Evolutionary conservation across 2,888 invertebrate genomes (phyloP), one percentile per base, ranked within the genome.

Genomic region (Panorpa germanica): DNA sequence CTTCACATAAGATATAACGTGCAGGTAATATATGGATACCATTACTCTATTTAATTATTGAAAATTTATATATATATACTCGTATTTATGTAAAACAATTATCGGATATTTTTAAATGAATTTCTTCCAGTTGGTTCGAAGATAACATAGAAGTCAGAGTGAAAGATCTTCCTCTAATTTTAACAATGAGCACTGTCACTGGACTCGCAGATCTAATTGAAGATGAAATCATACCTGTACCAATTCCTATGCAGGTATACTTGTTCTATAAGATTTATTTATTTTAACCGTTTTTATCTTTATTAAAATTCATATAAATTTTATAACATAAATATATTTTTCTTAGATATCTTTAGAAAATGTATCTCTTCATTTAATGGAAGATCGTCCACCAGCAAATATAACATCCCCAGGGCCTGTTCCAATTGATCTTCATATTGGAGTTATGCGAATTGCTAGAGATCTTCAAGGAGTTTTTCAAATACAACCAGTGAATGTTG

Each of bases 181-280:
- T 86, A 30, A 72, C 75, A 28, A 78, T 81, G 74, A 82, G 81
- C 46, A 81, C 82, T 0, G 64, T 85, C 1, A 65, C 75, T 19
- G 83, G 81, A 8, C 54, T 91, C 9, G 65, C 75, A 0, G 88
- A 86, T 51, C 65, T 91, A 38, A 61, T 78, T 2, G 90, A 90
- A 48, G 90, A 91, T 51, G 90, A 91, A 56, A 65, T 82, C 20
- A 62, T 80, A 14, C 69, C 70, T 3, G 67, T 72, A 32, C 78
- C 85, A 1, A 67, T 88, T 53, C 86, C 88, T 4, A 59, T 86
- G 44, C 70, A 81, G 61, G 82, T 83, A 50, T 50, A 47, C 34
- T 23, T 31, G 19, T 12, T 9, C 18, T 16, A 28, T 12, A 19
- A 29, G 25, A 27, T 11, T 7, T 25, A 9, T 29, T 30, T 8